phyloP scores from a whole-genome alignment of 2,797 vertebrate genomes.

The Mormyrops boulengeri region DNA sequence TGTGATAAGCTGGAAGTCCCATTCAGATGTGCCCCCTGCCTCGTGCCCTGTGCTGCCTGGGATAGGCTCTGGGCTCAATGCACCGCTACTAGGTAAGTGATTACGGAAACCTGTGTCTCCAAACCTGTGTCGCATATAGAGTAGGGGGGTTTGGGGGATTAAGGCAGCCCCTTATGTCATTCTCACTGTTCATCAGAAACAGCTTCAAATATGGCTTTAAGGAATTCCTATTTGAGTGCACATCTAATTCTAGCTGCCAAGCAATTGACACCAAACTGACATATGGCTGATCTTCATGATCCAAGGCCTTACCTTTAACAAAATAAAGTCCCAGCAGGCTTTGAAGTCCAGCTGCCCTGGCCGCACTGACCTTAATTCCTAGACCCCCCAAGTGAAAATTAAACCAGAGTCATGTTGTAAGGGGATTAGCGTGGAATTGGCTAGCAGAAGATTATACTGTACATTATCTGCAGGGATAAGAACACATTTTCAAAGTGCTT shows the following conservation, averaged over 20 bases:
- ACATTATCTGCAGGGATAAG: constrained; percentile 39
- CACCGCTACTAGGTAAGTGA: not conserved
- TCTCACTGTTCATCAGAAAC: not conserved
- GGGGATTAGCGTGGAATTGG: constrained; percentile 40
- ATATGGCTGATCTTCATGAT: not conserved
- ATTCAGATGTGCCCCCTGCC: not conserved
- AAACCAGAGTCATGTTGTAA: constrained; percentile 42
- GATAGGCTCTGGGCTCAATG: not conserved
- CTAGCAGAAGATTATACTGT: constrained; percentile 41
- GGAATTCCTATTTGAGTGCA: not conserved
- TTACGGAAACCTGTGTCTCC: not conserved
- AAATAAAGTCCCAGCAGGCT: constrained; percentile 8
- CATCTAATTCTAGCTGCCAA: not conserved
- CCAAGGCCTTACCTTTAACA: not conserved
- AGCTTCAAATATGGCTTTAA: not conserved
- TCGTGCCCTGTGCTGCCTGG: not conserved
- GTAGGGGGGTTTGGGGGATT: not conserved
- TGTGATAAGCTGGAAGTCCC: not conserved
- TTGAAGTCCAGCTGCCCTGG: constrained; percentile 7
- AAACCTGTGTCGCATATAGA: not conserved
- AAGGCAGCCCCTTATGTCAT: not conserved
- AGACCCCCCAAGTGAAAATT: not conserved
- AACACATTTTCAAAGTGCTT: constrained; percentile 34
- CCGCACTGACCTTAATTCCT: constrained; percentile 27
- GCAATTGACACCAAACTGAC: not conserved